phyloP scores from a whole-genome alignment of 1,140 invertebrate species.

The Eumeta japonica region DNA sequence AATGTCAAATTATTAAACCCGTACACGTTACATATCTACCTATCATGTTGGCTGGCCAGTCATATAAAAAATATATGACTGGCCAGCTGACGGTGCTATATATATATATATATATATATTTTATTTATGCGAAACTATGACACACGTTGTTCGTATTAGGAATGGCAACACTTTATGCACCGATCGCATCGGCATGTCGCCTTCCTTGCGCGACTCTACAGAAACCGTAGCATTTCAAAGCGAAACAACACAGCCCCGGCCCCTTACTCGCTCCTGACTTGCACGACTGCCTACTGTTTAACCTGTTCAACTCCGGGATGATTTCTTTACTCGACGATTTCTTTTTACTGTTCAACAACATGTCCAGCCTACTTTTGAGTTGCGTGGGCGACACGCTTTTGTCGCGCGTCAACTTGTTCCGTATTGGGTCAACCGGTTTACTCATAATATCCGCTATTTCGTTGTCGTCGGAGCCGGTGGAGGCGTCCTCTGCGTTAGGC shows the following conservation, averaged over 20 bases:
- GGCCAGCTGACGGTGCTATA: no score
- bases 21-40: no score
- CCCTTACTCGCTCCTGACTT: conserved; percentile 33
- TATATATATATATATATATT: no score
- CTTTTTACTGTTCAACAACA: conserved; percentile 23
- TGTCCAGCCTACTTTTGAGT: conserved; percentile 49
- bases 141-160: no score
- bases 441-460: conserved; percentile 20
- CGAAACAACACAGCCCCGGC: conserved; percentile 38
- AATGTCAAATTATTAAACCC: no score
- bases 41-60: no score
- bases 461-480: conserved; percentile 25
- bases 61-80: no score
- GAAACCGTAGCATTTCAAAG: conserved; percentile 42
- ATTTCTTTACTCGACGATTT: conserved; percentile 10
- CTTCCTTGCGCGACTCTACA: no score
- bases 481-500: conserved; percentile 58
- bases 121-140: no score
- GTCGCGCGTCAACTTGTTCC: conserved; percentile 28
- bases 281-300: conserved; percentile 41
- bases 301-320: conserved; percentile 25
- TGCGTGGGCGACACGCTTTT: conserved; percentile 60
- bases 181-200: no score
- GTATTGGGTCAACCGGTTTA: conserved; percentile 16
- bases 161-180: no score